These are phyloP conservation scores for Poeciliopsis occidentalis DNA, from an alignment of 2,113 vertebrate genomes.

Conservation along the genomic window DNA sequence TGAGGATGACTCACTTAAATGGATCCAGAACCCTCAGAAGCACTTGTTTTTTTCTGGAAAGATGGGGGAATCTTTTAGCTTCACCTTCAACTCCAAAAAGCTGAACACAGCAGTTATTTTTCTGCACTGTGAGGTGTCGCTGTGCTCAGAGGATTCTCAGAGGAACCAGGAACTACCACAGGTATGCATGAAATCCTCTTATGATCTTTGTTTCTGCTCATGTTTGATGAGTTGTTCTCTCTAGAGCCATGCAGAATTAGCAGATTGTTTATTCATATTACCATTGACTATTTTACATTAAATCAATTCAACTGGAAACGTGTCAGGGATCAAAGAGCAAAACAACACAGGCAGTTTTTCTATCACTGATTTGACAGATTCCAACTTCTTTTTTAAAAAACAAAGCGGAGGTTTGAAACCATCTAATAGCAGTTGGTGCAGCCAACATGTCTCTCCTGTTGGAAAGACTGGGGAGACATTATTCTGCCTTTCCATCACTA, in stretches of 20 bases:
- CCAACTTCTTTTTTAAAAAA: too few relatives aligned
- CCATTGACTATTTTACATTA: neutral
- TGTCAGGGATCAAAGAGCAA: neutral
- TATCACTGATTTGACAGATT: too few relatives aligned
- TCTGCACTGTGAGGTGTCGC: slow-evolving; percentile 91
- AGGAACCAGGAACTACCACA: slow-evolving; percentile 75
- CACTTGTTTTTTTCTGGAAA: slow-evolving; percentile 69
- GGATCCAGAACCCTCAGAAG: slow-evolving; percentile 77
- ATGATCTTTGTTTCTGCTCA: neutral
- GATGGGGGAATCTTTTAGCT: slow-evolving; percentile 88
- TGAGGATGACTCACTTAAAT: slow-evolving; percentile 87
- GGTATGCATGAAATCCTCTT: slow-evolving; percentile 75
- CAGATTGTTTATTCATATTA: neutral
- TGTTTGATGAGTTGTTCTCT: neutral
- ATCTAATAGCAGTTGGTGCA: too few relatives aligned
- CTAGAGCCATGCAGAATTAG: neutral
- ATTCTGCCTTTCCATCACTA: neutral
- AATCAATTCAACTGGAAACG: neutral
- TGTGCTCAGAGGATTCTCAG: slow-evolving; percentile 82
- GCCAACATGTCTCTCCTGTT: too few relatives aligned
- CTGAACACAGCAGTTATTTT: slow-evolving; percentile 87
- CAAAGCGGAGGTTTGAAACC: too few relatives aligned
- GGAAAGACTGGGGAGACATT: neutral
- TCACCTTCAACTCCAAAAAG: slow-evolving; percentile 84
- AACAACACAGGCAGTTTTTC: too few relatives aligned